phyloP scores from a whole-genome alignment of 2,113 vertebrate species.

The Pluvialis apricaria region DNA sequence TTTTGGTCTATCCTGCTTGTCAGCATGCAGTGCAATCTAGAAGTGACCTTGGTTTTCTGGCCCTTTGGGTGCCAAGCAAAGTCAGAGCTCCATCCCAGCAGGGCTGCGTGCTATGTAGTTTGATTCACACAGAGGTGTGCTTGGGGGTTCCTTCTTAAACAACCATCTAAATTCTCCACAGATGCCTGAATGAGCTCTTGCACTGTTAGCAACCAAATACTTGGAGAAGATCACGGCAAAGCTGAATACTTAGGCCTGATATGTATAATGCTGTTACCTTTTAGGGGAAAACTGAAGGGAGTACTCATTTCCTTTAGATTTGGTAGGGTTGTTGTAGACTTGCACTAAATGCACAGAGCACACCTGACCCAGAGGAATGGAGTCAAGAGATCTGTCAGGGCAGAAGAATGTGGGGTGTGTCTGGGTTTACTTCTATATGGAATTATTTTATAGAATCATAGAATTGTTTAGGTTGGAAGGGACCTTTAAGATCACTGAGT shows the following conservation, averaged over 20 bases:
- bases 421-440: neutral
- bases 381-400: neutral
- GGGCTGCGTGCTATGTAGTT: neutral
- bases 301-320: neutral
- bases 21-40: neutral
- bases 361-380: neutral
- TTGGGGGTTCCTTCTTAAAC: neutral
- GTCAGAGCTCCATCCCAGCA: neutral
- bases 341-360: neutral
- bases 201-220: neutral
- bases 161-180: no score
- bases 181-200: no score
- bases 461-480: no score
- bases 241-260: no score
- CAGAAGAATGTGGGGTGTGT: neutral
- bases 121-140: neutral
- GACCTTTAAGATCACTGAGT: no score
- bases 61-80: neutral
- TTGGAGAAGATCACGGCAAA: neutral
- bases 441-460: neutral
- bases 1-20: neutral
- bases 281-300: neutral
- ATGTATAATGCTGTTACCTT: neutral
- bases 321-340: neutral
- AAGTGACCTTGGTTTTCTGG: neutral